Conservation (phyloP, 2,888 invertebrate genomes). For the Leptothorax acervorum region DNA sequence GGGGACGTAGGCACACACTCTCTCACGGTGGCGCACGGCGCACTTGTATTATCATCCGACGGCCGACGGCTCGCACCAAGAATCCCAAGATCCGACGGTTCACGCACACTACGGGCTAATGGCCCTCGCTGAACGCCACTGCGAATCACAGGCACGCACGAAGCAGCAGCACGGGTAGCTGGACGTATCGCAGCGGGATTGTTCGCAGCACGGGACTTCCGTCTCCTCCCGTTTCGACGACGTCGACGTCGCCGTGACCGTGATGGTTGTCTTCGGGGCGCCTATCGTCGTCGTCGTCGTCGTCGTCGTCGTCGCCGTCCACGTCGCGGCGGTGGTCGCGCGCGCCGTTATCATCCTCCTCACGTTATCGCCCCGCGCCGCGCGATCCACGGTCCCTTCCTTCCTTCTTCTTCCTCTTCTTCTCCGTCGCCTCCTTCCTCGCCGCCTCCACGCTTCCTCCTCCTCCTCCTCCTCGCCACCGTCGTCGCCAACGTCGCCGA, state of each 20-base stretch:
- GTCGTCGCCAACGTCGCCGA: constrained; percentile 59
- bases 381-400: constrained; percentile 45
- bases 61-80: neutral
- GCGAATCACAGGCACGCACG: constrained; percentile 66
- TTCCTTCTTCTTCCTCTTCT: constrained; percentile 46
- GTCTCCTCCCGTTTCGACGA: constrained; percentile 56
- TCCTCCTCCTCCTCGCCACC: constrained; percentile 44
- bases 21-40: constrained; percentile 43
- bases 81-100: too few species aligned
- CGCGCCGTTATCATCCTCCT: constrained; percentile 41
- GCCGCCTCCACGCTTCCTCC: constrained; percentile 47
- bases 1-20: constrained; percentile 2
- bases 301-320: constrained; percentile 28
- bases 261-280: neutral
- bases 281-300: neutral
- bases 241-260: constrained; percentile 21
- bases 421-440: constrained; percentile 47
- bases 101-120: neutral
- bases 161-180: constrained; percentile 2
- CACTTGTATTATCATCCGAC: constrained; percentile 26
- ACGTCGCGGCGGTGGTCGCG: constrained; percentile 26
- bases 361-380: neutral
- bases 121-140: constrained; percentile 33
- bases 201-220: constrained; percentile 58
- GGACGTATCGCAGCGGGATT: constrained; percentile 42